Evolutionary conservation across 2,888 invertebrate species (phyloP), one percentile per base, ranked within the genome.

Genomic region (Hydrotaea cyrtoneurina): DNA sequence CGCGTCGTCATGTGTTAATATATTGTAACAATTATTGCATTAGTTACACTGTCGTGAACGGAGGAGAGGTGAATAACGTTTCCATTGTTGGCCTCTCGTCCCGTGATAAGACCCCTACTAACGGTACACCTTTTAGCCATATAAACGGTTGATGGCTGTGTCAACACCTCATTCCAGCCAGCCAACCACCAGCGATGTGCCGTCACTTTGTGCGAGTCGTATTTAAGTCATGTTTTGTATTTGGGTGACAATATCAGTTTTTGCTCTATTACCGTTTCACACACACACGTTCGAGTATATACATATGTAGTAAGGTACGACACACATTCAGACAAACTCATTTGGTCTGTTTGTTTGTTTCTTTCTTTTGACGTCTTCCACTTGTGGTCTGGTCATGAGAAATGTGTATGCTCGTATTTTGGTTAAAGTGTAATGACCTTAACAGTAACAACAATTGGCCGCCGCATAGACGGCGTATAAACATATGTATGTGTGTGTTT

Each of bases 381-480:
- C 17, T 0, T 8, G 66, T 66, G 17, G 17, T 39, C 17, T 7
- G 66, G 19, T 73, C 31, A 73, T 79, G 64, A 55, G 79, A 64
- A 73, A 66, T 36, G 31, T 39, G n/a, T n/a, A n/a, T n/a, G 17
- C n/a, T 46, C 19, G 11, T 19, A 17, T 17, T 72, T 79, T 64
- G 23, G 55, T 55, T 79, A 26, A n/a, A 57, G 79, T 73, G 39
- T 66, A 79, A 74, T 66, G 73, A 66, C 73, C 79, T 55, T 55
- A 73, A 73, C 2, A 11, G 23, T 11, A 11, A 2, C 13, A 57
- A 19, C 57, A 57, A 57, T 23, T 11, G 43, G 43, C 43, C 2
- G 43, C 43, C 13, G n/a, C n/a, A n/a, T n/a, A n/a, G n/a, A n/a
- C n/a, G n/a, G n/a, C n/a, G n/a, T n/a, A n/a, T n/a, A n/a, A n/a